Evolutionary conservation across 2,797 vertebrate species (phyloP), one percentile per base, ranked within the genome.

Genomic region (Pipistrellus pipistrellus): DNA sequence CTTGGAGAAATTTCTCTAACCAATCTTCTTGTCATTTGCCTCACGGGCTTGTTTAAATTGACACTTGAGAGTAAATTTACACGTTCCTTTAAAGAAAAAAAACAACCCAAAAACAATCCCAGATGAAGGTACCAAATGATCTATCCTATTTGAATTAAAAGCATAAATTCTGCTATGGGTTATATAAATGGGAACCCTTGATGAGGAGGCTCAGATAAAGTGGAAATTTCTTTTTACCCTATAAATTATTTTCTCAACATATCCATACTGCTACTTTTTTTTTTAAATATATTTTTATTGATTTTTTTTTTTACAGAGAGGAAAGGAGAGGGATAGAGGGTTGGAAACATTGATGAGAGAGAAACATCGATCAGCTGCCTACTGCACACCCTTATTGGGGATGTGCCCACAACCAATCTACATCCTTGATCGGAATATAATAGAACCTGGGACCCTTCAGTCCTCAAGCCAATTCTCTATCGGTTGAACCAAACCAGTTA

Each of bases 41-140:
- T 96, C 82, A 77, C 2, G 0, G 93, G 55, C 87, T 95, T 82
- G 20, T 94, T 97, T 95, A 96, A 94, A 95, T 55, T 87, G 95
- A 96, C 87, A 78, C 59, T 80, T 86, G 91, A 84, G 64, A 91
- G 86, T 93, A 95, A 84, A 91, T 96, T 85, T 96, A 92, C 38
- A 92, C 72, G 80, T 95, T 91, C 30, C n/a, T 51, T 30, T 89
- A 14, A 85, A 75, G 96, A 95, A 75, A 11, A 9, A 38, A 38
- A 38, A 38, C n/a, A 38, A 73, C 85, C 2, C 35, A 84, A 71
- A 96, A 95, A 73, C 85, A 95, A 90, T 80, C 41, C 30, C 68
- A 59, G 77, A 91, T 85, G 66, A 93, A 90, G 69, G 35, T 83
- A 87, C 48, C n/a, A 78, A 85, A 51, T 81, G 44, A 59, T 62